Evolutionary conservation across 2,888 invertebrate genomes (phyloP), one percentile per base, ranked within the genome.

Genomic region (Mythimna lalbum): DNA sequence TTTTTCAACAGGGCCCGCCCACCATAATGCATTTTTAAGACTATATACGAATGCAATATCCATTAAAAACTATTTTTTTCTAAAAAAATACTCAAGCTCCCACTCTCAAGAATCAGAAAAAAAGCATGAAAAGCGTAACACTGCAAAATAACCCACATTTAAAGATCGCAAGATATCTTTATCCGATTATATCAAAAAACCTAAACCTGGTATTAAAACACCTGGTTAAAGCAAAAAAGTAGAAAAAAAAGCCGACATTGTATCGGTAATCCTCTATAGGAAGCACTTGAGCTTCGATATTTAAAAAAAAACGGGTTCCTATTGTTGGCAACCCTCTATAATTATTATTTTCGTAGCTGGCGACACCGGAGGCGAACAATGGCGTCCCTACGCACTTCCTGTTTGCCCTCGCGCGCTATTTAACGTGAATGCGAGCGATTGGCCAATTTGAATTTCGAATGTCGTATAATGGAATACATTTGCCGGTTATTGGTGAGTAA

Each of bases 271-370:
- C 94, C 95, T 92, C 92, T 91, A 95, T 93, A 93, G 94, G 94
- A 93, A 94, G 92, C 93, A 94, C 95, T 95, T 93, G 94, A 95
- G 93, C 92, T 94, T 92, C 93, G 94, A 93, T 95, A 94, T 93
- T 94, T 90, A 89, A 89, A 91, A 90, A 69, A 94, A 92, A 91
- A 90, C 86, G 78, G 66, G 83, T 82, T 82, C 87, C 93, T 80
- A 93, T 95, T 94, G 94, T 94, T 89, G 88, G 89, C 93, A 93
- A 88, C 95, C 95, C 95, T 91, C 91, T 93, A 94, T 95, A 95
- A 95, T 96, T 95, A 95, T 95, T 95, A 95, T 96, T 95, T 95
- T 95, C 93, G 93, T 95, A 95, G 94, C 94, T 95, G 94, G 95
- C 94, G 95, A 96, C 95, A 95, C 94, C 94, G 92, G 94, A 88